A percentile compares a stretch with the other conserved stretches of the same genome.
Conservation (phyloP, 2,113 vertebrate genomes). For the Zosterops lateralis region DNA sequence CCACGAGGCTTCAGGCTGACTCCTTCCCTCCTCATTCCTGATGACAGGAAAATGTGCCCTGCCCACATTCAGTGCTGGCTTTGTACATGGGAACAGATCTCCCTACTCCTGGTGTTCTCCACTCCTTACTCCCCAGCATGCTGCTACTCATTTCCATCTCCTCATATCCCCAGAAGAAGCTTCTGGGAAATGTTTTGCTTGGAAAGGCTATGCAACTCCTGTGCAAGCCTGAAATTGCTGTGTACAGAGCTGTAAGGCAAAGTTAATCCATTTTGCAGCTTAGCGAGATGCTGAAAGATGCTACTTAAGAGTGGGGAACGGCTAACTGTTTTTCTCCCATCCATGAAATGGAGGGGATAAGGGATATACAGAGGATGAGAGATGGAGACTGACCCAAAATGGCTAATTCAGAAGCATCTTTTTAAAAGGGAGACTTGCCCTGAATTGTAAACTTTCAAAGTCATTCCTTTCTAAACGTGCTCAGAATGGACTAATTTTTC, state of each 20-base stretch:
- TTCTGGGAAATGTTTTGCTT: background rate
- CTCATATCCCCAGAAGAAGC: background rate
- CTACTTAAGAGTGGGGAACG: background rate
- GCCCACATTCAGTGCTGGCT: background rate
- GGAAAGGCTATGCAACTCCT: background rate
- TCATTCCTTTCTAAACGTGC: background rate
- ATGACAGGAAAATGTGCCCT: rapidly evolving
- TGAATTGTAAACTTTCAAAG: background rate
- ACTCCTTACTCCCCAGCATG: background rate
- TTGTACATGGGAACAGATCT: background rate
- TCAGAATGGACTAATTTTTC: background rate
- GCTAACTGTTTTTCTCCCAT: background rate
- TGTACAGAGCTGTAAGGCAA: constrained; percentile 16
- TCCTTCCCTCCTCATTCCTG: background rate
- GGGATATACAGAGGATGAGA: background rate
- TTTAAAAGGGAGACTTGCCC: background rate
- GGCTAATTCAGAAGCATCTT: background rate
- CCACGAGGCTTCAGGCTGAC: rapidly evolving
- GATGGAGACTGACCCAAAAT: background rate
- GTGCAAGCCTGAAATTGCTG: background rate
- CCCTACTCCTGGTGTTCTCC: background rate
- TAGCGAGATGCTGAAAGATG: background rate
- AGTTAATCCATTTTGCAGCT: constrained; percentile 6
- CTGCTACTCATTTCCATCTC: background rate
- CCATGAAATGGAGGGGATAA: background rate